Evolutionary conservation across 2,113 vertebrate genomes (phyloP).

Genomic region (Cynopterus brachyotis): DNA sequence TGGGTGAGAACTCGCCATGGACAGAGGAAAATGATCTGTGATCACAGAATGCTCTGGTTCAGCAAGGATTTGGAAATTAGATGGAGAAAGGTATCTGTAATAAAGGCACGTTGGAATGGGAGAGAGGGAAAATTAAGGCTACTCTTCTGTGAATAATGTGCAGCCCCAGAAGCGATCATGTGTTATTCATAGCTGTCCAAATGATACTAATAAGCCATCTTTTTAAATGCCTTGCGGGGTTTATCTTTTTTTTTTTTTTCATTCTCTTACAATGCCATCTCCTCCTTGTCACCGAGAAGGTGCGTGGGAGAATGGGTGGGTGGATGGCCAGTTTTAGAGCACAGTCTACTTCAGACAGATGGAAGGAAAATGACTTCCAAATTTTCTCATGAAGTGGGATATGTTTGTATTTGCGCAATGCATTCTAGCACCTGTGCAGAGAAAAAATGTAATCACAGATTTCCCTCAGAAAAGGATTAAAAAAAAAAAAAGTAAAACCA

Average conservation of each 20-base stretch:
- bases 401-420: conserved; percentile 76
- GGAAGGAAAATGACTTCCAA: conserved; percentile 79
- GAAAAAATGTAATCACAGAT: conserved; percentile 77
- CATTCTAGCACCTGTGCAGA: conserved; percentile 79
- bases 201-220: conserved; percentile 72
- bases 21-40: conserved; percentile 38
- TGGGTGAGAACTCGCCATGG: background rate
- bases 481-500: conserved; percentile 30
- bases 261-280: conserved; percentile 74
- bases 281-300: conserved; percentile 75
- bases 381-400: conserved; percentile 77
- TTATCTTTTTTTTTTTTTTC: conserved; percentile 38
- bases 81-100: background rate
- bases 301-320: conserved; percentile 79
- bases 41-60: conserved; percentile 37
- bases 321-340: conserved; percentile 80
- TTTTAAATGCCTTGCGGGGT: conserved; percentile 63
- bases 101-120: background rate
- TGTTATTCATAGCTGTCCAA: conserved; percentile 70
- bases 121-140: conserved; percentile 9
- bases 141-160: conserved; percentile 66
- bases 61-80: background rate
- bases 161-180: conserved; percentile 69
- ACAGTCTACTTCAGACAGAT: conserved; percentile 81
- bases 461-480: conserved; percentile 69